A percentile compares a stretch with the other conserved stretches of the same genome.
These are phyloP conservation scores for Pempheris klunzingeri DNA, from an alignment of 2,797 vertebrate genomes.

Conservation along the genomic window DNA sequence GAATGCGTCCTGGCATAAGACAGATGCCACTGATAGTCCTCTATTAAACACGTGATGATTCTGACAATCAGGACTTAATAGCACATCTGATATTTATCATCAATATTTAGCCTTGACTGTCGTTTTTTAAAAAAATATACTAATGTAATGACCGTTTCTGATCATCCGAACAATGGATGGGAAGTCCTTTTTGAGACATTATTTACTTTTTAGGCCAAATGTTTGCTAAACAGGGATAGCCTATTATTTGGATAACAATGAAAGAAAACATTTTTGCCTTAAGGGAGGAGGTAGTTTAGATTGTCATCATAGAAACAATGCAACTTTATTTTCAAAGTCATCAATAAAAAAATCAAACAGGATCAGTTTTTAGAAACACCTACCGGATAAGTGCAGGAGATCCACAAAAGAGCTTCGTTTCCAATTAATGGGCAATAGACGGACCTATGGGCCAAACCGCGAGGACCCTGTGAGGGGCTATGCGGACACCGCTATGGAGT, in stretches of 20 bases:
- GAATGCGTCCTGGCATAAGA: neutral
- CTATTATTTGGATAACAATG: constrained; percentile 82
- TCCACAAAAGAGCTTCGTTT: constrained; percentile 86
- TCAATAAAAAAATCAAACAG: constrained; percentile 81
- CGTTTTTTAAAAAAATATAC: constrained; percentile 25
- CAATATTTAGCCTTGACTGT: too few species aligned
- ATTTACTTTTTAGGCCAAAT: constrained; percentile 75
- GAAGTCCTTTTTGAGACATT: constrained; percentile 69
- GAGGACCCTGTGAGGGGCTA: constrained; percentile 81
- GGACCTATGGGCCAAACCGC: constrained; percentile 80
- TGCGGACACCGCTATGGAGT: constrained; percentile 85
- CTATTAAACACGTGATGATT: neutral
- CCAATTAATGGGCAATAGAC: constrained; percentile 87
- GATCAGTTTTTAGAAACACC: constrained; percentile 84
- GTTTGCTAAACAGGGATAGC: constrained; percentile 73
- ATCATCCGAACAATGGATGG: constrained; percentile 69
- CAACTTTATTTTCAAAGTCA: constrained; percentile 83
- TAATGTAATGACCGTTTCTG: constrained; percentile 37
- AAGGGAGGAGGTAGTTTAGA: constrained; percentile 81
- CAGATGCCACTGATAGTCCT: neutral
- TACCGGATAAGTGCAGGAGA: constrained; percentile 88
- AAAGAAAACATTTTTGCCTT: constrained; percentile 77
- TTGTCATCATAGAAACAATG: constrained; percentile 83
- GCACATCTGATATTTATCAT: neutral
- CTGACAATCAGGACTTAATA: neutral